Base-by-base conservation (phyloP, 2,888 invertebrate species). In the Troilus luridus region DNA sequence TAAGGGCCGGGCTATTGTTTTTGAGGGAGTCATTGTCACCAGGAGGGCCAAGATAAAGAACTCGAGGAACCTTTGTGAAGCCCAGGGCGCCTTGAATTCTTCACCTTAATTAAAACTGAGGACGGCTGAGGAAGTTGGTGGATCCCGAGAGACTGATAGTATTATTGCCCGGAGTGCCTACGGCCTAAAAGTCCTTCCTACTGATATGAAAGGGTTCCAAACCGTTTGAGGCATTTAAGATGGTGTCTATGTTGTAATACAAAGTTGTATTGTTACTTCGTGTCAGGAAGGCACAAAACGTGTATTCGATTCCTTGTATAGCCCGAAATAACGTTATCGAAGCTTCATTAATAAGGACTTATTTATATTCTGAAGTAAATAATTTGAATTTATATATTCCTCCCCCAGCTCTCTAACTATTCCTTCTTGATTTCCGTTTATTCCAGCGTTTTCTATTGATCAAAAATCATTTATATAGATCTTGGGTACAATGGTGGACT, bases 21-120 rank as follows among this genome's bases (percentile, higher is more conserved):
- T 64, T 89, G 64, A 54, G 62, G 54, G 62, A 62, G 41, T 89
- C 89, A 60, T 89, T 89, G 89, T 85, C 85, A 85, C 56, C 89
- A n/a, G 54, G 27, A 54, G 62, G 41, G 41, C 72, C 72, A 77
- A 77, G 60, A 64, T 54, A 89, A 89, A 89, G 64, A 64, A 64
- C 89, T 62, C 62, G 64, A 41, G 88, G 60, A 64, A 89, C 89
- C 64, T 89, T 89, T 89, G 89, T 62, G 21, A 88, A 10, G 11
- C 58, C 21, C 17, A 10, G 17, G 41, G 72, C 88, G 27, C 60
- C 88, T 58, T 88, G 89, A 62, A 64, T 89, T 89, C 89, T 64
- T 64, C 89, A 67, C 64, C 89, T 89, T 89, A 89, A 89, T 89
- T 89, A 89, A 89, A 89, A 64, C 62, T 60, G 88, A 85, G 85